These are phyloP conservation scores for Druceiella hillmani DNA, from an alignment of 2,888 invertebrate species.

Conservation along the genomic window DNA sequence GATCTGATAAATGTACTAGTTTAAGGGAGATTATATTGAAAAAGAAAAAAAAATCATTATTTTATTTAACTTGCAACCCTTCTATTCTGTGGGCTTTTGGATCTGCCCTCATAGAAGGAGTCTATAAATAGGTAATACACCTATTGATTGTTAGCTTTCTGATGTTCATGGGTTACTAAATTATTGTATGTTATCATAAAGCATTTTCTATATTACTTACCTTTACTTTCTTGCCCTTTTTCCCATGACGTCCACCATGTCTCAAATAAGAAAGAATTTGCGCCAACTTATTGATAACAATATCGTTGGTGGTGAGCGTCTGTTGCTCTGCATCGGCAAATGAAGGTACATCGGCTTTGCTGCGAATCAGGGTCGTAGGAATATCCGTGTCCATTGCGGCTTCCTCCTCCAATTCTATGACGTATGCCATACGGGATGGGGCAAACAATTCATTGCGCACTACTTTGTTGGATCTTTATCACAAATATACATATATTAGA, in stretches of 20 bases:
- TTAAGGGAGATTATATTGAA: no score
- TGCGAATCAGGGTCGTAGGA: slow-evolving; percentile 90
- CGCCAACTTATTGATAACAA: slow-evolving; percentile 92
- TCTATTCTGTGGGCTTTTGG: no score
- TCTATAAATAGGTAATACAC: no score
- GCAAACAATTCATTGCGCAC: slow-evolving; percentile 87
- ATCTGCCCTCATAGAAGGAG: no score
- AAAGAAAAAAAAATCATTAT: no score
- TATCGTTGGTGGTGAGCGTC: slow-evolving; percentile 71
- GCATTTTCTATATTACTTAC: no score
- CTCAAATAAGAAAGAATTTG: slow-evolving; percentile 94
- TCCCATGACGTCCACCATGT: slow-evolving; percentile 78
- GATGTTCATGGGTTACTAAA: no score
- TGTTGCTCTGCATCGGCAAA: slow-evolving; percentile 60
- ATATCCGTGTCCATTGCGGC: slow-evolving; percentile 67
- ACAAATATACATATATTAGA: slow-evolving; percentile 1
- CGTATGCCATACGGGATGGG: slow-evolving; percentile 97
- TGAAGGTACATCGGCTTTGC: slow-evolving; percentile 84
- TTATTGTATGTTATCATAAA: no score
- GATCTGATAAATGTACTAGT: no score
- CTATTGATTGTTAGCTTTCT: no score
- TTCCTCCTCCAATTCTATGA: slow-evolving; percentile 91
- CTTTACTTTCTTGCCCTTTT: slow-evolving; percentile 69
- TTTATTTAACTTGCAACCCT: no score
- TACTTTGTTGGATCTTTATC: slow-evolving; percentile 66